Evolutionary conservation across 1,140 invertebrate genomes (phyloP).

Genomic region (Papilio xuthus): DNA sequence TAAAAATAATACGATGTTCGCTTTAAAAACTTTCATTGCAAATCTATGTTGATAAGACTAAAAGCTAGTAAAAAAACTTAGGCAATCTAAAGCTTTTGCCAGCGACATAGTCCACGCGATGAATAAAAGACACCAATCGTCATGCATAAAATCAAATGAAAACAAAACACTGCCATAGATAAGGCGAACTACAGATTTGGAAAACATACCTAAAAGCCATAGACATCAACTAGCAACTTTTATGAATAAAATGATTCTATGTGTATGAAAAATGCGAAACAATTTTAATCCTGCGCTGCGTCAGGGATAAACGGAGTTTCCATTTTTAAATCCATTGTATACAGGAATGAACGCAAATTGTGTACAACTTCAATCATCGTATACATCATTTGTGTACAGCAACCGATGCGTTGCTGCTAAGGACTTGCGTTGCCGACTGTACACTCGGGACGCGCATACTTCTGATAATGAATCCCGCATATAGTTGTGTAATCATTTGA

Average conservation of each 20-base stretch:
- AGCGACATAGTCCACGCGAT: no score
- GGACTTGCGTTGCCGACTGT: background rate
- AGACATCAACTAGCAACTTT: no score
- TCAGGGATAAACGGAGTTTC: background rate
- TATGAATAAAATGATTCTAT: background rate
- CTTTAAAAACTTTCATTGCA: background rate
- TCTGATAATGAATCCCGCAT: constrained; percentile 24
- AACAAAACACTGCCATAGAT: no score
- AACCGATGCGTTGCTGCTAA: background rate
- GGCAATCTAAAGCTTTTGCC: no score
- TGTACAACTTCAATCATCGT: background rate
- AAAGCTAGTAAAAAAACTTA: no score
- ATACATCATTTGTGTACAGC: background rate
- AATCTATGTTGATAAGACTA: background rate
- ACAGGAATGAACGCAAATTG: constrained; percentile 15
- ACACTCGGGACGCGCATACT: constrained; percentile 3
- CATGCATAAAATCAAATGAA: no score
- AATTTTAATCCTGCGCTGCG: constrained; percentile 8
- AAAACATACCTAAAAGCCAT: no score
- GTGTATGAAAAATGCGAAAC: background rate
- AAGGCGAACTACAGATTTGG: no score
- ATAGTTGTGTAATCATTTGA: background rate
- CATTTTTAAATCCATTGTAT: background rate
- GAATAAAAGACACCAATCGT: no score
- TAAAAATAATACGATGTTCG: background rate